Conservation (phyloP, 2,113 vertebrate species). For the Pelvicachromis taeniatus region DNA sequence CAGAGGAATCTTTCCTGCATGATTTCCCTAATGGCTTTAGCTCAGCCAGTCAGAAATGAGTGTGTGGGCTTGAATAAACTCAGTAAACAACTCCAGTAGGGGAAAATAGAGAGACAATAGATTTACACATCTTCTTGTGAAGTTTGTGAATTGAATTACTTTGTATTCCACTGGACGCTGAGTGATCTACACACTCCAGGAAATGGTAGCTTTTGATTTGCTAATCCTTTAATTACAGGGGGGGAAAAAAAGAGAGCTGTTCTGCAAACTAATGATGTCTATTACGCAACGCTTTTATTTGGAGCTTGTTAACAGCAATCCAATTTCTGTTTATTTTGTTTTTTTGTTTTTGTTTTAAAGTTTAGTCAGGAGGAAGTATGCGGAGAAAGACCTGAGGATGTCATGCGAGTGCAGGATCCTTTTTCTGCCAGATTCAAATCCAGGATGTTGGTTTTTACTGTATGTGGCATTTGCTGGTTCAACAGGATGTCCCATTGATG, state of each 20-base stretch:
- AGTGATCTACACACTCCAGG: neutral
- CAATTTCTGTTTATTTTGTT: too few relatives aligned
- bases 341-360: neutral
- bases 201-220: neutral
- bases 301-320: neutral
- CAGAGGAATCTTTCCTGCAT: conserved; percentile 20
- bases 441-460: conserved; percentile 18
- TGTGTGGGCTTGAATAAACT: neutral
- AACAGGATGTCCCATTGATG: neutral
- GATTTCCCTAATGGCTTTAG: conserved; percentile 25
- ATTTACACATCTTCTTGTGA: neutral
- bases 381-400: neutral
- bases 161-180: neutral
- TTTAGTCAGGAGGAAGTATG: neutral
- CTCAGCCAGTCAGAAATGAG: neutral
- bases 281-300: neutral
- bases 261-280: neutral
- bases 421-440: neutral
- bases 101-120: neutral
- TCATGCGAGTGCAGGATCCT: neutral
- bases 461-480: neutral
- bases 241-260: neutral
- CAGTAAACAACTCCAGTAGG: neutral
- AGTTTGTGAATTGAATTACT: neutral
- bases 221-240: neutral